phyloP scores from a whole-genome alignment of 1,140 invertebrate species.

The Drosophila mayri region DNA sequence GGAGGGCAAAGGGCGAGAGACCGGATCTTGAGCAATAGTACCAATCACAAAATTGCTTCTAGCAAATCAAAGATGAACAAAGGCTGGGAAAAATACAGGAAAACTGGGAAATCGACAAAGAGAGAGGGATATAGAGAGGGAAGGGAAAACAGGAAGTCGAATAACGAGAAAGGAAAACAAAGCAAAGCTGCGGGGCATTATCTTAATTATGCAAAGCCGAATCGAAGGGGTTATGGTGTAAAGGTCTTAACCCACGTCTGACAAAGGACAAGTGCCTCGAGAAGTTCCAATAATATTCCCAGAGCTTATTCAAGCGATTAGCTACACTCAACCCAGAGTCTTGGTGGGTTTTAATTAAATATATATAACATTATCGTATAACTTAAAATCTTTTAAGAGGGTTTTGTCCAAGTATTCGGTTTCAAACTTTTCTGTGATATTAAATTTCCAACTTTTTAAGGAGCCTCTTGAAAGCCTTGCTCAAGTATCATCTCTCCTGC shows the following conservation, averaged over 20 bases:
- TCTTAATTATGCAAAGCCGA: slow-evolving; percentile 51
- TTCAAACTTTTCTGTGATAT: slow-evolving; percentile 1
- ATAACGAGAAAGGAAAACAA: slow-evolving; percentile 30
- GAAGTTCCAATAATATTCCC: slow-evolving; percentile 3
- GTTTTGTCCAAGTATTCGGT: neutral
- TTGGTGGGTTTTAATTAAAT: neutral
- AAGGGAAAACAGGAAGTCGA: slow-evolving; percentile 16
- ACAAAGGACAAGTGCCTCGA: neutral
- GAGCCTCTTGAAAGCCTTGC: neutral
- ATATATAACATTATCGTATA: neutral
- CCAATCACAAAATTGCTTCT: slow-evolving; percentile 36
- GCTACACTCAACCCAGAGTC: neutral
- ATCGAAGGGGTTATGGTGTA: slow-evolving; percentile 25
- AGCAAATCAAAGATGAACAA: slow-evolving; percentile 47
- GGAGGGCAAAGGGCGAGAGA: slow-evolving; percentile 7
- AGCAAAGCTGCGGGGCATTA: slow-evolving; percentile 28
- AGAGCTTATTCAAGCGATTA: slow-evolving; percentile 2
- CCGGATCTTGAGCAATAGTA: slow-evolving; percentile 12
- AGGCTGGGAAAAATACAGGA: neutral
- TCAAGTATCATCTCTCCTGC: slow-evolving; percentile 1
- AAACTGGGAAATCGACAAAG: neutral
- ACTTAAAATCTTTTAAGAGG: neutral
- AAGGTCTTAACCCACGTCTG: slow-evolving; percentile 1
- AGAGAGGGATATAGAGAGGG: neutral
- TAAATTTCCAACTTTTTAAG: slow-evolving; percentile 6